Evolutionary conservation across 2,797 vertebrate species (phyloP), one percentile per base, ranked within the genome.

Genomic region (Phoebastria nigripes): DNA sequence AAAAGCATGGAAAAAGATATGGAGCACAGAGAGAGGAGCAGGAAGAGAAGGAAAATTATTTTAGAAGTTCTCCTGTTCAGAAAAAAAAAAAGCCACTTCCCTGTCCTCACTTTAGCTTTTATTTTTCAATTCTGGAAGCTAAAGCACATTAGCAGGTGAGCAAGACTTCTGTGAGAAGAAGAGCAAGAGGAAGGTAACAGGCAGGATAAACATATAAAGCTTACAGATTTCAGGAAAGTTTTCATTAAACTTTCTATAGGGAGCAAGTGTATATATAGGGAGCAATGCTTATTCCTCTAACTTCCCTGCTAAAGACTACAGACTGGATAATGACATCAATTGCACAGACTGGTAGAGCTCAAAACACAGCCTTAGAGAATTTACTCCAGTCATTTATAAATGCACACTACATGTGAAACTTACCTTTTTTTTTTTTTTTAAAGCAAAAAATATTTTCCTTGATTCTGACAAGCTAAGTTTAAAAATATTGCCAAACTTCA

Each of bases 401-500:
- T 2, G 4, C 42, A 66, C 12, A 47, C 4, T n/a, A 41, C 33
- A 28, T 3, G 4, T 28, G 15, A 15, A 80, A 73, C 29, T 62
- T 61, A 66, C 37, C 15, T 52, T 11, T 19, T 12, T 59, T 55
- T 54, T 77, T 52, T 67, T 84, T 8, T 11, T 37, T 37, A 37
- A 82, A 15, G 6, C 9, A 78, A 78, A 70, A 58, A 76, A 46
- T 21, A 55, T 25, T 85, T 82, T 54, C 24, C 42, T 76, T 81
- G 14, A 54, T 67, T 90, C 52, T 88, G 65, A 83, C 79, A 86
- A 71, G 63, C 22, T 39, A 90, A 67, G 16, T 74, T 94, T 70
- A 73, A 94, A 96, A 94, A 59, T 78, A 80, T 9, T 71, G 49
- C 42, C 35, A 42, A 85, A 82, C 67, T 89, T 93, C 37, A 95